These are phyloP conservation scores for Parus major DNA, from an alignment of 2,113 vertebrate genomes.

Conservation along the genomic window DNA sequence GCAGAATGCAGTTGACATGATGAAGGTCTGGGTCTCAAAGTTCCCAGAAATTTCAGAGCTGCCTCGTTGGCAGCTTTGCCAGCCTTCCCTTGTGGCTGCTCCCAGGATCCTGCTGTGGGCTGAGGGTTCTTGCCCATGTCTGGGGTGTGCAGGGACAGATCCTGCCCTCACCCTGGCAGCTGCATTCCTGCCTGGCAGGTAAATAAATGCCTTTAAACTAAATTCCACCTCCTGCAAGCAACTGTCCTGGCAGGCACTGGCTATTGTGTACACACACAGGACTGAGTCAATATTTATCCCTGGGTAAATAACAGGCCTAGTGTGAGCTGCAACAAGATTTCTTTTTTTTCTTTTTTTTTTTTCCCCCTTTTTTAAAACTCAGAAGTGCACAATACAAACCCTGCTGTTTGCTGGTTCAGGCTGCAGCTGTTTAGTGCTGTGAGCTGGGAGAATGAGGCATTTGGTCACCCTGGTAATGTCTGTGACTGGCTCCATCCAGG, in stretches of 20 bases:
- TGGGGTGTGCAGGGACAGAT: neutral
- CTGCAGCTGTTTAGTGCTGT: neutral
- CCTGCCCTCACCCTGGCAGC: neutral
- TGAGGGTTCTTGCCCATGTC: neutral
- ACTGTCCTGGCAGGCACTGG: conserved; percentile 8
- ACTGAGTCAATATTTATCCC: conserved; percentile 54
- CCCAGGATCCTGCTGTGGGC: neutral
- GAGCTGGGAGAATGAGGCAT: neutral
- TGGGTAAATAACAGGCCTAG: conserved; percentile 13
- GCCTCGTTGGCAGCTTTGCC: neutral
- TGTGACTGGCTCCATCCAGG: neutral
- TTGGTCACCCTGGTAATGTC: neutral
- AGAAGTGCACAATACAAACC: neutral
- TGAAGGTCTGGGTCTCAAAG: neutral
- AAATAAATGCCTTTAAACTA: conserved; percentile 18
- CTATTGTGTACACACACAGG: conserved; percentile 51
- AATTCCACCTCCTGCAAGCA: conserved; percentile 40
- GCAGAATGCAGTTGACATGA: neutral
- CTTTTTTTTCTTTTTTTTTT: no score
- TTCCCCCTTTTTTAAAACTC: neutral
- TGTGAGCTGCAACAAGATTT: conserved; percentile 5
- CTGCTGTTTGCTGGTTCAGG: conserved; percentile 11
- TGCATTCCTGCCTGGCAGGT: conserved; percentile 42
- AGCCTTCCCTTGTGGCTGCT: neutral
- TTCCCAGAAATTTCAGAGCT: neutral